Percentiles rank a stretch among this genome's conserved stretches.
Evolutionary conservation across 2,797 vertebrate genomes (phyloP).

Genomic region (Pseudomugil tenellus): DNA sequence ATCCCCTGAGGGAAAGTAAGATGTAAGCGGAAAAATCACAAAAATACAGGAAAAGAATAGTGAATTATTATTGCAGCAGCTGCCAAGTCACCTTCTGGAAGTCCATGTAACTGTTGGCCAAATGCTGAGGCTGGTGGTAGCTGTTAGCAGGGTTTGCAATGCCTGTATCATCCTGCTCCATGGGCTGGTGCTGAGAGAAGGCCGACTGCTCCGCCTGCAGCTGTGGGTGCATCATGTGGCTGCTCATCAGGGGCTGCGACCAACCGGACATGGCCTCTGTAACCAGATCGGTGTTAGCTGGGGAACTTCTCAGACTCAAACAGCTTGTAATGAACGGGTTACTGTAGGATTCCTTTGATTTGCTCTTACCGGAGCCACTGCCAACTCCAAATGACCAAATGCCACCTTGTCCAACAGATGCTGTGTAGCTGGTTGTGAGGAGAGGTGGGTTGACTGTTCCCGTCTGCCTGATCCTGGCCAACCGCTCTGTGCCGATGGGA

Average conservation of each 20-base stretch:
- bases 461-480: conserved; percentile 95
- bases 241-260: conserved; percentile 96
- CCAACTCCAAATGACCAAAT: conserved; percentile 99
- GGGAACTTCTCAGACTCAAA: neutral
- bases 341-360: neutral
- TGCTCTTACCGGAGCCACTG: conserved; percentile 88
- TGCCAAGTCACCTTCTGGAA: conserved; percentile 90
- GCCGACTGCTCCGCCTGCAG: conserved; percentile 91
- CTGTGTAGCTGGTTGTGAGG: conserved; percentile 93
- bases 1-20: conserved; percentile 83
- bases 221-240: conserved; percentile 93
- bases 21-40: neutral
- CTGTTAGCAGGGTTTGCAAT: conserved; percentile 96
- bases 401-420: conserved; percentile 95
- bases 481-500: conserved; percentile 95
- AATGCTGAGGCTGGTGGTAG: conserved; percentile 92
- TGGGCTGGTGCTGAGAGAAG: conserved; percentile 97
- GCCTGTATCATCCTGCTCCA: conserved; percentile 98
- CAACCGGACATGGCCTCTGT: conserved; percentile 96
- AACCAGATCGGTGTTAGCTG: conserved; percentile 6
- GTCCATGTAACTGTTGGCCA: conserved; percentile 97
- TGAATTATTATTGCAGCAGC: neutral
- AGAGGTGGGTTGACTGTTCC: conserved; percentile 92
- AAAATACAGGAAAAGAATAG: neutral
- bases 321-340: neutral